Evolutionary conservation across 2,797 vertebrate species (phyloP).

Genomic region (Echeneis naucrates): DNA sequence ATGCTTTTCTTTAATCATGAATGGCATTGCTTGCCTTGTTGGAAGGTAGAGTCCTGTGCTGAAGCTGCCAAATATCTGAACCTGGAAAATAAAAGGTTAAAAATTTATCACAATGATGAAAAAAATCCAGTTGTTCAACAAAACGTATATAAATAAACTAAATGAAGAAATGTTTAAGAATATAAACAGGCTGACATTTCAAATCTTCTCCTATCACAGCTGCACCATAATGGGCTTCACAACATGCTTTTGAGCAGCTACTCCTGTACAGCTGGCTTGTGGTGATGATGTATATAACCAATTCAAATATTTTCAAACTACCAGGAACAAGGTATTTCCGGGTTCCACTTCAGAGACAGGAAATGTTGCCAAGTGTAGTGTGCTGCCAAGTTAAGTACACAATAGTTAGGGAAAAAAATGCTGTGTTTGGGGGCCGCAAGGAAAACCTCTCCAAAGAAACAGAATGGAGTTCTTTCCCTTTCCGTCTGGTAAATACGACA

Average conservation of each 20-base stretch:
- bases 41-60: conserved; percentile 98
- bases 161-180: neutral
- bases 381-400: conserved; percentile 63
- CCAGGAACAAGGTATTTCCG: conserved; percentile 52
- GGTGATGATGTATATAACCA: conserved; percentile 24
- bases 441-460: conserved; percentile 55
- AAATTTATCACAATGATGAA: neutral
- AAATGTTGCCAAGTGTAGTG: conserved; percentile 46
- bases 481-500: conserved; percentile 62
- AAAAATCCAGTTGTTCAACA: neutral
- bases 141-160: neutral
- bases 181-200: neutral
- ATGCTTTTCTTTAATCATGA: neutral
- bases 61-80: conserved; percentile 99
- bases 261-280: conserved; percentile 15
- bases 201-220: neutral
- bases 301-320: conserved; percentile 48
- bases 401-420: conserved; percentile 51
- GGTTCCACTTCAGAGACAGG: conserved; percentile 43
- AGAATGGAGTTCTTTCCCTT: conserved; percentile 62
- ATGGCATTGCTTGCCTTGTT: conserved; percentile 88
- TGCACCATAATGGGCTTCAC: neutral
- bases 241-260: neutral
- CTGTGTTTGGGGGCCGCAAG: conserved; percentile 36
- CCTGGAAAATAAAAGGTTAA: conserved; percentile 80